These are phyloP conservation scores for Pammene aurita DNA, from an alignment of 2,888 invertebrate species.

Conservation along the genomic window DNA sequence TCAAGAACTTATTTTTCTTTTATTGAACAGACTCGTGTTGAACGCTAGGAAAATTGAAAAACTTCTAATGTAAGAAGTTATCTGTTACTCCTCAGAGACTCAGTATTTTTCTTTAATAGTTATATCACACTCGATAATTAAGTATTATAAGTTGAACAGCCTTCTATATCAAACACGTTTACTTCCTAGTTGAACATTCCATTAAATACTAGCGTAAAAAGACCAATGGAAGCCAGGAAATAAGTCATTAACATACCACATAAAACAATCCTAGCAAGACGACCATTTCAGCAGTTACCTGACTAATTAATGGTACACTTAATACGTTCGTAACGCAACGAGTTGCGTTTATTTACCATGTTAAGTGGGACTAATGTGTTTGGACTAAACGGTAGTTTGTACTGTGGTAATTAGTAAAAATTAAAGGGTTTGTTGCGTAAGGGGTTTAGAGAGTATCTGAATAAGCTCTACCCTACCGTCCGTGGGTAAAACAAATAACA, in stretches of 20 bases:
- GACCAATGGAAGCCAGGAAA: conserved; percentile 5
- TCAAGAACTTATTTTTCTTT: background rate
- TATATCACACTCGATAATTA: background rate
- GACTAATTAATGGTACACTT: conserved; percentile 24
- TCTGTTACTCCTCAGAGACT: background rate
- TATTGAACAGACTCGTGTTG: background rate
- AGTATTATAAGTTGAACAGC: background rate
- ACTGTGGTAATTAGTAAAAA: conserved; percentile 16
- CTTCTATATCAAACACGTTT: background rate
- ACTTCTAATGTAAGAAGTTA: conserved; percentile 12
- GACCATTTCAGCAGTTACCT: conserved; percentile 21
- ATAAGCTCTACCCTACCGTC: background rate
- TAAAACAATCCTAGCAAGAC: conserved; percentile 17
- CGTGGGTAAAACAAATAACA: background rate
- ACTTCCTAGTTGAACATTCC: background rate
- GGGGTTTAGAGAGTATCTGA: background rate
- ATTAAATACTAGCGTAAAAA: background rate
- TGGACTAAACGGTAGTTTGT: conserved; percentile 21
- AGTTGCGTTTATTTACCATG: conserved; percentile 23
- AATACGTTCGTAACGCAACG: conserved; percentile 39
- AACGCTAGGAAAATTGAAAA: conserved; percentile 8
- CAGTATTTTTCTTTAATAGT: background rate
- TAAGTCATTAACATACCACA: conserved; percentile 13
- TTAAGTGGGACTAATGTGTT: conserved; percentile 34
- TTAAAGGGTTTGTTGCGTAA: background rate